Evolutionary conservation across 2,797 vertebrate species (phyloP), one percentile per base, ranked within the genome.

Genomic region (Tauraco hartlaubi): DNA sequence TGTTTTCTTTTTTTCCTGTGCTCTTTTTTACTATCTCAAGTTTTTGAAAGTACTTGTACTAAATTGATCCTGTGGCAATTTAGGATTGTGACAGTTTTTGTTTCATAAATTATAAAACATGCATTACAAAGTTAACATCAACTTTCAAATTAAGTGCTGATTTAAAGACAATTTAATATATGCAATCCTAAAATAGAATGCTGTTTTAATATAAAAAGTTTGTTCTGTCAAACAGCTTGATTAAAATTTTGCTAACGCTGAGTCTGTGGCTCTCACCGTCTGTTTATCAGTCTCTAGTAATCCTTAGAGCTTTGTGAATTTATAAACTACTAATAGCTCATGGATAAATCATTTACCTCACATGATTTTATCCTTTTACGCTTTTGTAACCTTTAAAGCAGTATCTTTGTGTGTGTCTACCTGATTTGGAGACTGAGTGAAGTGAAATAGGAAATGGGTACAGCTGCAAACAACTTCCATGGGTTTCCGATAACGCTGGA

Each of bases 381-480:
- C 63, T 90, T 73, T 83, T 91, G 83, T 95, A 95, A 79, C 63
- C 90, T 97, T 97, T 92, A 75, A 63, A 95, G 88, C 56, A 77
- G 46, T 80, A 77, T 92, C 95, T 92, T 92, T 97, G 95, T 96
- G 6, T 76, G 7, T n/a, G 18, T 97, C 87, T 96, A 85, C 90
- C 95, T 98, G 92, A 94, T 96, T 93, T 69, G 28, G 92, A 98
- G 96, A 90, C 94, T 5, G 48, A 89, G 82, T 96, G 96, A 97
- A 98, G 96, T 96, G 96, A 98, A 98, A 98, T 98, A 98, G 99
- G 99, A 99, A 99, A 98, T 96, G 86, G 79, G 91, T 98, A 91
- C 82, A 94, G 97, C 97, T 97, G 98, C 97, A 98, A 99, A 99
- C 98, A 98, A 99, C 99, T 99, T 99, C 99, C 98, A 93, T 67